phyloP scores from a whole-genome alignment of 2,797 vertebrate species.

The Lepilemur ruficaudatus region DNA sequence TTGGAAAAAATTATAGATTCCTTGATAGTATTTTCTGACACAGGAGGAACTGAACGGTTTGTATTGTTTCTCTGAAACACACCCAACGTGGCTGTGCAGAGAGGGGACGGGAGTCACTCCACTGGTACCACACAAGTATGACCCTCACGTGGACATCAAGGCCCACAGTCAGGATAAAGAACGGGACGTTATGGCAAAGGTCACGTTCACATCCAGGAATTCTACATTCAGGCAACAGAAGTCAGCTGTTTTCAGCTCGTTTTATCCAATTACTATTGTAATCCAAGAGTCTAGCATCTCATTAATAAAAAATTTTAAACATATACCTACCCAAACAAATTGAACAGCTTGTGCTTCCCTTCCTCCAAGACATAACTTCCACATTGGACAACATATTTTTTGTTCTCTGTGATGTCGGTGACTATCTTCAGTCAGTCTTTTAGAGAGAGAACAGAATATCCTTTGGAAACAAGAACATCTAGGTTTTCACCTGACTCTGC shows the following conservation, averaged over 20 bases:
- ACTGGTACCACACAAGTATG: rapidly evolving
- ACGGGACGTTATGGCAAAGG: background rate
- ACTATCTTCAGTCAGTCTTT: background rate
- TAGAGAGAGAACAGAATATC: background rate
- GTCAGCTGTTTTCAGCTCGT: background rate
- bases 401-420: background rate
- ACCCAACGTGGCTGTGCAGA: background rate
- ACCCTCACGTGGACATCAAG: background rate
- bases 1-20: background rate
- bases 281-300: background rate
- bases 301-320: background rate
- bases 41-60: background rate
- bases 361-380: background rate
- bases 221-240: background rate
- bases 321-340: background rate
- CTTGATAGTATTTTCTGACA: background rate
- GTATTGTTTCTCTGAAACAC: background rate
- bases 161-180: background rate
- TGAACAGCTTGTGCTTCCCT: background rate
- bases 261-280: background rate
- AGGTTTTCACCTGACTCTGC: background rate
- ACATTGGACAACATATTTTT: rapidly evolving
- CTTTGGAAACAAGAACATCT: background rate
- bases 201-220: background rate
- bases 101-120: background rate